Evolutionary conservation across 2,797 vertebrate species (phyloP).

Genomic region (Pseudomugil gertrudae): DNA sequence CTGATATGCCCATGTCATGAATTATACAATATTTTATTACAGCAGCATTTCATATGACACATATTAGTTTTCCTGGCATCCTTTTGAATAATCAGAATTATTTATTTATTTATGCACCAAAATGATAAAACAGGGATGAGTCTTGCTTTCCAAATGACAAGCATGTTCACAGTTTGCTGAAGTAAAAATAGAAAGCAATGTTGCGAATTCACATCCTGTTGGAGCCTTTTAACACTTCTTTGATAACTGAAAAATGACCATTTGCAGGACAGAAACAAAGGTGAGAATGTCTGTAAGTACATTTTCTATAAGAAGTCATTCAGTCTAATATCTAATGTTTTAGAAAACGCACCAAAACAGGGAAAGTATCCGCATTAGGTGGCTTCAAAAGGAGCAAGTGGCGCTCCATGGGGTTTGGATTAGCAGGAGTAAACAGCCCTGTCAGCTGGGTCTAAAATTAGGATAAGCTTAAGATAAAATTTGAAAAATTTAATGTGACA

Average conservation of each 20-base stretch:
- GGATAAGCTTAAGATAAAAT: conserved; percentile 26
- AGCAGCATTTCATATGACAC: conserved; percentile 47
- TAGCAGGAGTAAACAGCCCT: conserved; percentile 14
- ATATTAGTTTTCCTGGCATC: conserved; percentile 42
- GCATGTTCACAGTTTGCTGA: neutral
- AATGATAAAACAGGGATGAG: neutral
- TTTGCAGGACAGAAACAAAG: neutral
- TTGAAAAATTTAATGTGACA: neutral
- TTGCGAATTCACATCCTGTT: neutral
- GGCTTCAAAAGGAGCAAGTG: neutral
- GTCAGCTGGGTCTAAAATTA: conserved; percentile 34
- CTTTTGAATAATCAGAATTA: conserved; percentile 15
- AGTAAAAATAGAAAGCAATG: neutral
- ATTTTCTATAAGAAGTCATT: neutral
- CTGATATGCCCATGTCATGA: conserved; percentile 44
- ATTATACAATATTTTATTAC: conserved; percentile 61
- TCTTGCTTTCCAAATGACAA: neutral
- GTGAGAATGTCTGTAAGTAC: neutral
- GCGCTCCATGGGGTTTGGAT: conserved; percentile 13
- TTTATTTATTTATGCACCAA: conserved; percentile 7
- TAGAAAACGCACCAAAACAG: neutral
- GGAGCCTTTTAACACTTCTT: neutral
- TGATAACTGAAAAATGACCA: neutral
- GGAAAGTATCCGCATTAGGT: neutral
- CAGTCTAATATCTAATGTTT: neutral